A percentile compares a stretch with the other conserved stretches of the same genome.
Conservation (phyloP, 2,113 vertebrate genomes). For the Sebastes schlegelii region DNA sequence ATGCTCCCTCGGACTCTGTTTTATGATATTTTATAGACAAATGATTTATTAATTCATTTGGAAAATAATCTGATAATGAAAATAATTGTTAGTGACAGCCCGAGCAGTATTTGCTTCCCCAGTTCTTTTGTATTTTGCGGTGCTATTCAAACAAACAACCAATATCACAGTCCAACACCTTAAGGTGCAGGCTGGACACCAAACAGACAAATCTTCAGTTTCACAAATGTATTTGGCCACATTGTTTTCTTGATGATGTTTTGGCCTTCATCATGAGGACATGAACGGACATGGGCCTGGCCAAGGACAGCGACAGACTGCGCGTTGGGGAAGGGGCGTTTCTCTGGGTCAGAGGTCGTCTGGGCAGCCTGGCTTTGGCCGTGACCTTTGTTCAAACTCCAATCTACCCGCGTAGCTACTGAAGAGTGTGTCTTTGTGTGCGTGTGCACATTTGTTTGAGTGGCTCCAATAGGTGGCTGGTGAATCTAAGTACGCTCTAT, state of each 20-base stretch:
- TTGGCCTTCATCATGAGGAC: background rate
- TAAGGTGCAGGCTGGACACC: background rate
- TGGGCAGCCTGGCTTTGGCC: conserved; percentile 76
- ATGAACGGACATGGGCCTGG: background rate
- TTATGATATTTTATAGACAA: background rate
- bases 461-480: conserved; percentile 3
- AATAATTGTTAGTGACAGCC: background rate
- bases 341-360: conserved; percentile 72
- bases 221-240: background rate
- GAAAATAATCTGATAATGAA: background rate
- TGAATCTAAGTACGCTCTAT: conserved; percentile 13
- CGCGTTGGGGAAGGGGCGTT: conserved; percentile 34
- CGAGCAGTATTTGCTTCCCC: background rate
- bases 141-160: background rate
- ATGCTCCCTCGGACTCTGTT: background rate
- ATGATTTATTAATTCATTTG: background rate
- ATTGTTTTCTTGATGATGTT: background rate
- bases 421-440: conserved; percentile 15
- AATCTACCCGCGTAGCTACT: conserved; percentile 55
- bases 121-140: background rate
- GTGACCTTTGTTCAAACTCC: conserved; percentile 76
- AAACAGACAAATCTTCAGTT: conserved; percentile 1
- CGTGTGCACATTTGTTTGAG: conserved; percentile 35
- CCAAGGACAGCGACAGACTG: conserved; percentile 65
- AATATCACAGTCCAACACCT: background rate